Conservation (phyloP, 1,140 invertebrate genomes). For the Caenorhabditis briggsae region DNA sequence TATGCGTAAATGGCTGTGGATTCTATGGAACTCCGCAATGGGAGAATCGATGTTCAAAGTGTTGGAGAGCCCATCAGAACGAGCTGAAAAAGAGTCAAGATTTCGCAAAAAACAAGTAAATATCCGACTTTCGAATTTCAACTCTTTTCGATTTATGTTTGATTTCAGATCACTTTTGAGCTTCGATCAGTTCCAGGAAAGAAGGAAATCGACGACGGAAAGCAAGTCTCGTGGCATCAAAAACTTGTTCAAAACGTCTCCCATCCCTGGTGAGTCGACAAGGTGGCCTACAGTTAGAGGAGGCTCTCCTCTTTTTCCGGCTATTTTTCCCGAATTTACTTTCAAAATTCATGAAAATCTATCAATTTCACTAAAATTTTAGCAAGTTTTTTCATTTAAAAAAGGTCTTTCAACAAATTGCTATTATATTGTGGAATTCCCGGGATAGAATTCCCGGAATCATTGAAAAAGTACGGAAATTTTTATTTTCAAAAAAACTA, state of each 20-base stretch:
- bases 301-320: too few species aligned
- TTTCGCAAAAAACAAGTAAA: slow-evolving; percentile 66
- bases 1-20: slow-evolving; percentile 94
- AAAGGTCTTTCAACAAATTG: too few species aligned
- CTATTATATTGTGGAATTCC: too few species aligned
- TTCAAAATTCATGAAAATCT: too few species aligned
- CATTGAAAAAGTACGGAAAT: too few species aligned
- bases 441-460: too few species aligned
- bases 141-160: not conserved
- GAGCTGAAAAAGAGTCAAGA: slow-evolving; percentile 69
- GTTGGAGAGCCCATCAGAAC: slow-evolving; percentile 80
- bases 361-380: too few species aligned
- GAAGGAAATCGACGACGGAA: slow-evolving; percentile 86
- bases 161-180: slow-evolving; percentile 77
- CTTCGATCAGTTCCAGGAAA: slow-evolving; percentile 89
- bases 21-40: slow-evolving; percentile 96
- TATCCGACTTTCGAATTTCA: not conserved
- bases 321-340: too few species aligned
- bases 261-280: slow-evolving; percentile 13
- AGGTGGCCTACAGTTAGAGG: too few species aligned
- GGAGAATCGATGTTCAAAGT: slow-evolving; percentile 96
- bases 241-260: slow-evolving; percentile 48
- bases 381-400: too few species aligned
- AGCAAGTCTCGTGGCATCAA: slow-evolving; percentile 83
- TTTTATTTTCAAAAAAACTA: not conserved